These are phyloP conservation scores for Trimorus sp. DNA, from an alignment of 2,888 invertebrate genomes.

Conservation along the genomic window DNA sequence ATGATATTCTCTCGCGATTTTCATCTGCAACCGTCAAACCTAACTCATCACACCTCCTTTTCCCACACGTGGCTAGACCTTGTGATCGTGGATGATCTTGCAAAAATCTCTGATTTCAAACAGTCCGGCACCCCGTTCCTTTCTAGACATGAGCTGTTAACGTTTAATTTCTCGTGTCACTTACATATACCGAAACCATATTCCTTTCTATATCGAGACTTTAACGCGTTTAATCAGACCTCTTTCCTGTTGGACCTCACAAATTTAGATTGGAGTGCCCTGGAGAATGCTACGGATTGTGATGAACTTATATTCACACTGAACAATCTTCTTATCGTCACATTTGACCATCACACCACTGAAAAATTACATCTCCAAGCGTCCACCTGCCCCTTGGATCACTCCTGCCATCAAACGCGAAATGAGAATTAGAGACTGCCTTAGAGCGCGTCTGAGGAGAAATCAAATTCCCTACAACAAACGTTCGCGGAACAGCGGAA, in stretches of 20 bases:
- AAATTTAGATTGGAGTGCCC: not conserved
- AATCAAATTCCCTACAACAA: not conserved
- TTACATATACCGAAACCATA: not conserved
- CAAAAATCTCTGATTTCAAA: not conserved
- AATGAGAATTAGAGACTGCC: not conserved
- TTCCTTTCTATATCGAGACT: not conserved
- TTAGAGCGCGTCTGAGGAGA: constrained; percentile 9
- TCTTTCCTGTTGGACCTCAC: not conserved
- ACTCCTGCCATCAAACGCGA: not conserved
- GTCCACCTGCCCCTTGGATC: constrained; percentile 11
- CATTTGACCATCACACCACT: not conserved
- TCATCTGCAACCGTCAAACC: not conserved
- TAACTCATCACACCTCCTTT: not conserved
- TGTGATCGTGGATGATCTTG: not conserved
- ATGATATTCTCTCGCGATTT: not conserved
- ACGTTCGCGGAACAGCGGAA: not conserved
- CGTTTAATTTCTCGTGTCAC: not conserved
- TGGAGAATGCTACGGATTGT: not conserved
- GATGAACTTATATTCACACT: not conserved
- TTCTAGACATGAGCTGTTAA: not conserved
- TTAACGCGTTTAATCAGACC: not conserved
- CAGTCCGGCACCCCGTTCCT: not conserved
- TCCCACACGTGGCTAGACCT: constrained; percentile 1
- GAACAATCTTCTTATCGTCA: not conserved
- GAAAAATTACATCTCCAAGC: not conserved